Evolutionary conservation across 2,113 vertebrate genomes (phyloP).

Genomic region (Anoura caudifer): DNA sequence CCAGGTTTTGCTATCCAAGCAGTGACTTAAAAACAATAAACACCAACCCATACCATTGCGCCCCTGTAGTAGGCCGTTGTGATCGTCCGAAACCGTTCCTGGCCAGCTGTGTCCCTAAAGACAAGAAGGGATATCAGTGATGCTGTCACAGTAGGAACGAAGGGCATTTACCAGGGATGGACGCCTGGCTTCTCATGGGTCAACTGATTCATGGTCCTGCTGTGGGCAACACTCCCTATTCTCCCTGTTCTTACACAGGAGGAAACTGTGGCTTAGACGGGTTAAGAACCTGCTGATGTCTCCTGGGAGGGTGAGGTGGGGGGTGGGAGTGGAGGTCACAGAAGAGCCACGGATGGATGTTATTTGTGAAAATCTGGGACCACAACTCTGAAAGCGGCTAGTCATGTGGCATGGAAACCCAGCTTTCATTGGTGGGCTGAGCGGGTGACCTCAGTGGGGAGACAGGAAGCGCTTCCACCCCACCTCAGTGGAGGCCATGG

Average conservation of each 20-base stretch:
- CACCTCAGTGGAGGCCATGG: not conserved
- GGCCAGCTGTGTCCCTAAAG: conserved; percentile 94
- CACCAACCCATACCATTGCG: conserved; percentile 87
- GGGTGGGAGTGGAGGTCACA: not conserved
- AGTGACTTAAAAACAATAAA: not conserved
- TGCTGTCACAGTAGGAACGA: accelerated
- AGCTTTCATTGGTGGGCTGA: not conserved
- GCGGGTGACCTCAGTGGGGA: not conserved
- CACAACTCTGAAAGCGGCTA: not conserved
- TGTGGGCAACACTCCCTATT: not conserved
- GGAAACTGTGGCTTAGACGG: no score
- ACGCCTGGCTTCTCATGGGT: accelerated
- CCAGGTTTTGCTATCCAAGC: not conserved
- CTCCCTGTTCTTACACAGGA: not conserved
- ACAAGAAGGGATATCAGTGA: not conserved
- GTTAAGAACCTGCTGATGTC: not conserved
- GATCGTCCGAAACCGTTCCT: conserved; percentile 96
- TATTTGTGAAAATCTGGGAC: not conserved
- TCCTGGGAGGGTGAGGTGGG: not conserved
- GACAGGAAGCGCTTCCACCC: accelerated
- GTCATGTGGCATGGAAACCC: accelerated
- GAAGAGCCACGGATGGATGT: not conserved
- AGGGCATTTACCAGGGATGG: not conserved
- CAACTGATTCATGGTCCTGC: not conserved
- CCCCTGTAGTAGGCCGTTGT: conserved; percentile 97